A percentile compares a stretch with the other conserved stretches of the same genome.
Conservation (phyloP, 2,797 vertebrate species). For the Acropternis orthonyx region DNA sequence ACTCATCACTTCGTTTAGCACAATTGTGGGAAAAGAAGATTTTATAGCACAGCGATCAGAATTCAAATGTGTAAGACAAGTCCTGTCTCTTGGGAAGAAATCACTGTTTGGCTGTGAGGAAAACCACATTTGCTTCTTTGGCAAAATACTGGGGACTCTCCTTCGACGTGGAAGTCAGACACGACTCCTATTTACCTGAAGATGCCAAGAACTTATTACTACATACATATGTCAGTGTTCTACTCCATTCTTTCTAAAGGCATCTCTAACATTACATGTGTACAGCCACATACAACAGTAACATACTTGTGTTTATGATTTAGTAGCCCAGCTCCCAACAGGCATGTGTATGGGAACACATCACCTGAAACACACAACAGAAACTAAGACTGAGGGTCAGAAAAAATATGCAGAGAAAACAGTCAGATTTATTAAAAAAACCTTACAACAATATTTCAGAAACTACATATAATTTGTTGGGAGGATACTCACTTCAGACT, state of each 20-base stretch:
- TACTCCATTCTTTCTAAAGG: background rate
- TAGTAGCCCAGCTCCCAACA: background rate
- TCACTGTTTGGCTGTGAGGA: constrained; percentile 25
- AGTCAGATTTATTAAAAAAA: background rate
- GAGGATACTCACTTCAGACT: background rate
- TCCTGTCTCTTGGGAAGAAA: constrained; percentile 47
- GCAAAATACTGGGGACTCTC: background rate
- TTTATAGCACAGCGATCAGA: constrained; percentile 43
- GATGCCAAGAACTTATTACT: background rate
- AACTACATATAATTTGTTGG: background rate
- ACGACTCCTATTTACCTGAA: background rate
- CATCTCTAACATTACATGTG: background rate
- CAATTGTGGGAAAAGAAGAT: constrained; percentile 54
- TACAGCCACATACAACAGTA: background rate
- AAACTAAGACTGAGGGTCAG: background rate
- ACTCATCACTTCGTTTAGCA: constrained; percentile 39
- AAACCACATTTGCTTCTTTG: constrained; percentile 42
- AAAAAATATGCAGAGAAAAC: background rate
- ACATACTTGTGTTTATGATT: background rate
- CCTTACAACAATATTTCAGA: background rate
- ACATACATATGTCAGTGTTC: background rate
- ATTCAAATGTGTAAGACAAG: constrained; percentile 48
- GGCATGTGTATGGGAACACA: rapidly evolving
- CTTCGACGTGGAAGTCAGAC: background rate
- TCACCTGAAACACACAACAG: background rate